Percentiles rank a stretch among this genome's conserved stretches.
phyloP scores from a whole-genome alignment of 2,113 vertebrate genomes.

The Dasyurus viverrinus region DNA sequence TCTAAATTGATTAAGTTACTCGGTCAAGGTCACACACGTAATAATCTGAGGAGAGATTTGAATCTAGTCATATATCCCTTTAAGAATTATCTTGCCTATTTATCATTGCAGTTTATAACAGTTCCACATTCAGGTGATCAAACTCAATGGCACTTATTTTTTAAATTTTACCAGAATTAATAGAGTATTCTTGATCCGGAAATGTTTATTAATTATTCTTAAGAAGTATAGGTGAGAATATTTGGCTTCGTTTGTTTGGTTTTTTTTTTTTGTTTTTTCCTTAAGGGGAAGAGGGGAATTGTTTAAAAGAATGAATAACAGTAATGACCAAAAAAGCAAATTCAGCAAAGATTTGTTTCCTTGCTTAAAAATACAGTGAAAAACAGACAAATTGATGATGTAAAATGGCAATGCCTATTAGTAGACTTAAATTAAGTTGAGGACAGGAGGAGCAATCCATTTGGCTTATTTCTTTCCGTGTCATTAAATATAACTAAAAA shows the following conservation, averaged over 20 bases:
- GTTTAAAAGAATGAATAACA: slow-evolving; percentile 39
- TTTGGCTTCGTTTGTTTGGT: neutral
- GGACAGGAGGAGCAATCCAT: neutral
- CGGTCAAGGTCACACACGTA: neutral
- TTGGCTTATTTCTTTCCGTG: neutral
- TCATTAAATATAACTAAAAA: neutral
- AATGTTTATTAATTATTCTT: neutral
- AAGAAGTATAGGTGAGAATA: neutral
- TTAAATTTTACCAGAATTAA: slow-evolving; percentile 51
- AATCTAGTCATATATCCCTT: neutral
- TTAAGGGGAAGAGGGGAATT: neutral
- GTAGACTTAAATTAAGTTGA: neutral
- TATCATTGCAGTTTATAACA: slow-evolving; percentile 49
- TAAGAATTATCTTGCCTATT: slow-evolving; percentile 19
- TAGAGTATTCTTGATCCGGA: neutral
- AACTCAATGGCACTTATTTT: slow-evolving; percentile 39
- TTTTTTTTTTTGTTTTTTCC: neutral
- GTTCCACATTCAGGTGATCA: slow-evolving; percentile 45
- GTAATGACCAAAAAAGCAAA: slow-evolving; percentile 26
- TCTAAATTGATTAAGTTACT: neutral
- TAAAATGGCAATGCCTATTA: neutral
- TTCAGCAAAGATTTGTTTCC: neutral
- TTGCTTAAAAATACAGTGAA: neutral
- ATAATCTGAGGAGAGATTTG: neutral
- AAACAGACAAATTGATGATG: neutral